Evolutionary conservation across 2,113 vertebrate genomes (phyloP).

Genomic region (Ibidorhyncha struthersii): DNA sequence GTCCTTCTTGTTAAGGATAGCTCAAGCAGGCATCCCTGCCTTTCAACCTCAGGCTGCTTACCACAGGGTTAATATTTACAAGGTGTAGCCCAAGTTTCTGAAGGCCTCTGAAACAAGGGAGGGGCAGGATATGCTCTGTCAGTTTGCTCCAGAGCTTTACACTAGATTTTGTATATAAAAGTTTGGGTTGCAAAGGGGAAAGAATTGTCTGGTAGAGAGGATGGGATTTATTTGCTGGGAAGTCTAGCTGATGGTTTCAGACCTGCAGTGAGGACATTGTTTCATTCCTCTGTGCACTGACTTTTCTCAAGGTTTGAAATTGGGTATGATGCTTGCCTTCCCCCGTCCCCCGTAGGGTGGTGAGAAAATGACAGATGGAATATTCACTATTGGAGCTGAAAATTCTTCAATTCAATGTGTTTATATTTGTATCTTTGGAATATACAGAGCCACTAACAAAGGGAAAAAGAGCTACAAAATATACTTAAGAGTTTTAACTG

Average conservation of each 20-base stretch:
- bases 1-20: not conserved
- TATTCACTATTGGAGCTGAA: not conserved
- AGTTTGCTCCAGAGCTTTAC: not conserved
- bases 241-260: not conserved
- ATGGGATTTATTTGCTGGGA: not conserved
- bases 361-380: not conserved
- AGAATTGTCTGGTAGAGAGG: not conserved
- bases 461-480: not conserved
- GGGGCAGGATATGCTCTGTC: not conserved
- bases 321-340: not conserved
- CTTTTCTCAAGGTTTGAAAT: not conserved
- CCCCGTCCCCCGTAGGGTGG: no score
- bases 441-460: not conserved
- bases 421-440: not conserved
- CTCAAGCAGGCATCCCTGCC: fast-evolving
- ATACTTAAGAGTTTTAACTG: not conserved
- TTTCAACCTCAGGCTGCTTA: not conserved
- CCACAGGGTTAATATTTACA: not conserved
- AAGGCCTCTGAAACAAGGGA: not conserved
- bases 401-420: not conserved
- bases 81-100: not conserved
- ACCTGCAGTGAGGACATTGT: not conserved
- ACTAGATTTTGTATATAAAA: not conserved
- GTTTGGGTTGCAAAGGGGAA: not conserved
- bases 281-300: not conserved